Conservation (phyloP, 2,113 vertebrate species). For the Noturus placidus region DNA sequence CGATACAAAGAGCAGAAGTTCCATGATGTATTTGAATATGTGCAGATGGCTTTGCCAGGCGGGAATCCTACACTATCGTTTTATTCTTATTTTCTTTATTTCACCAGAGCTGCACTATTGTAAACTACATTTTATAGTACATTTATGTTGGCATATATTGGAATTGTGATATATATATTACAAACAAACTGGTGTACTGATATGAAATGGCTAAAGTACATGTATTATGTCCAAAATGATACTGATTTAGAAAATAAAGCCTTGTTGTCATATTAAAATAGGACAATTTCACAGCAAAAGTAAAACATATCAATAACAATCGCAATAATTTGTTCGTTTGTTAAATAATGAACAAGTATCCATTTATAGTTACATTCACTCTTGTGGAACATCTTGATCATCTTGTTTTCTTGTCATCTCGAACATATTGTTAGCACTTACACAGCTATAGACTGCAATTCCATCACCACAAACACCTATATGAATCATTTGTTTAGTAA, state of each 20-base stretch:
- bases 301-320: background rate
- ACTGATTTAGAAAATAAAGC: background rate
- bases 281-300: background rate
- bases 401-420: background rate
- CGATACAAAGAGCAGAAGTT: conserved; percentile 1
- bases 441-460: background rate
- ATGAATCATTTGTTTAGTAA: background rate
- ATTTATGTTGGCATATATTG: background rate
- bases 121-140: background rate
- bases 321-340: background rate
- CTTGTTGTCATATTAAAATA: background rate
- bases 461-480: background rate
- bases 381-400: background rate
- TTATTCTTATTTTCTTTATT: background rate
- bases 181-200: background rate
- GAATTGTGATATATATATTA: background rate
- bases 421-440: background rate
- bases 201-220: background rate
- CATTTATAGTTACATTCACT: background rate
- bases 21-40: background rate
- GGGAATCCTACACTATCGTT: background rate
- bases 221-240: background rate
- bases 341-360: background rate
- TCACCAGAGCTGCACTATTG: background rate
- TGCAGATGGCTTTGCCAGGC: background rate